Base-by-base conservation (phyloP, 2,797 vertebrate species). In the Danio tinwini region DNA sequence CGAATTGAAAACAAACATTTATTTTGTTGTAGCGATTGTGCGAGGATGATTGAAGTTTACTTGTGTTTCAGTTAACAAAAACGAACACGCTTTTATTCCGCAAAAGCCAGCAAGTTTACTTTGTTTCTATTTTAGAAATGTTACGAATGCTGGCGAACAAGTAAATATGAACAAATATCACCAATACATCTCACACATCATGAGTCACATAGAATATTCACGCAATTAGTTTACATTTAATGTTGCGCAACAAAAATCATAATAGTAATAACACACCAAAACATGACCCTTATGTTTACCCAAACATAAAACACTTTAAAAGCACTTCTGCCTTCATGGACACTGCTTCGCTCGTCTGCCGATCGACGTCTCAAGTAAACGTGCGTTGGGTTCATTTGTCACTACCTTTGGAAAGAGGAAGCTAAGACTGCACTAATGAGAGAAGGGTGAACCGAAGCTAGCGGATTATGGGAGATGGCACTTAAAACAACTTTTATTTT, bases 401-500 rank as follows among this genome's bases (percentile, higher is more conserved):
- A 69, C 56, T 68, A 64, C 62, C 47, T 52, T 11, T 5, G 49
- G 21, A 61, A 67, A 69, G 53, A 52, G 21, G 12, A 58, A 37
- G 39, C 47, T 7, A 19, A 69, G 76, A 74, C 71, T 79, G 80
- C 80, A 84, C 71, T 74, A 79, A 70, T 59, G 45, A n/a, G 53
- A 13, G 40, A 53, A 12, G 58, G 78, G 58, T 49, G 52, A 40
- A 67, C 61, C 39, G 16, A 78, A 56, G 50, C 50, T 72, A 63
- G 74, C 49, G 52, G 45, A 39, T 67, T 21, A 55, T 80, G 49
- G 44, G 72, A 79, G 62, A 80, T 65, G 68, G 83, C 83, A 85
- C 83, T 85, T 85, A 85, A 52, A 79, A 19, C 44, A 81, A 80
- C 76, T 17, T 81, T 80, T 74, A 1, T 74, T 65, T 67, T 71